phyloP scores from a whole-genome alignment of 2,113 vertebrate species.

The Amphiprion ocellaris region DNA sequence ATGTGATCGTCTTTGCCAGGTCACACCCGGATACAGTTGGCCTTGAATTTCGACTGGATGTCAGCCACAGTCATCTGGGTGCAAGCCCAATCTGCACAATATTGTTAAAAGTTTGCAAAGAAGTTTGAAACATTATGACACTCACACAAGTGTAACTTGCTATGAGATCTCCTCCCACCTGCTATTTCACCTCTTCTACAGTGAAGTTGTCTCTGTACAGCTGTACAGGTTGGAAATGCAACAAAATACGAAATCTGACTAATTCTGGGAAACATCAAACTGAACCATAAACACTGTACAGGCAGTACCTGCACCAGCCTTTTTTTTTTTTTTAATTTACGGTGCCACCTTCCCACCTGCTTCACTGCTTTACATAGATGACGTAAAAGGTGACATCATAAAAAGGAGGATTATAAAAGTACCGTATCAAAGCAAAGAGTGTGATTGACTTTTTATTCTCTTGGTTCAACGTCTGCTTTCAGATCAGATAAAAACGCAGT shows the following conservation, averaged over 20 bases:
- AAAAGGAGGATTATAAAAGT: conserved; percentile 11
- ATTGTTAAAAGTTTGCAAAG: conserved; percentile 1
- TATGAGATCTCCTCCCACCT: conserved; percentile 5
- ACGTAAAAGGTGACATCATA: conserved; percentile 21
- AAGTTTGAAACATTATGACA: conserved; percentile 3
- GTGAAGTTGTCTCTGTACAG: conserved; percentile 9
- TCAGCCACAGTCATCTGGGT: conserved; percentile 28
- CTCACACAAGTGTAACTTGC: background rate
- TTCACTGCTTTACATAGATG: conserved; percentile 27
- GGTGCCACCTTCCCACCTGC: conserved; percentile 14
- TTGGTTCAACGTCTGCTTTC: conserved; percentile 5
- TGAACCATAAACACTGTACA: conserved; percentile 26
- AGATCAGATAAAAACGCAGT: conserved; percentile 5
- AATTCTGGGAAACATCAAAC: conserved; percentile 22
- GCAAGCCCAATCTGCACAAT: conserved; percentile 5
- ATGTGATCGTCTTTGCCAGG: conserved; percentile 28
- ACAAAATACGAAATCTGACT: background rate
- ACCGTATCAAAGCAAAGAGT: background rate
- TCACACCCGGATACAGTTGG: conserved; percentile 15
- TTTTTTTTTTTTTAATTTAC: conserved; percentile 51
- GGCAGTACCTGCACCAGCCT: conserved; percentile 23
- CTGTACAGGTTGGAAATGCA: conserved; percentile 16
- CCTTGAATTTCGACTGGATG: conserved; percentile 26
- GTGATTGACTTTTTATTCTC: background rate
- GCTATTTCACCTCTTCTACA: background rate